Base-by-base conservation (phyloP, 2,113 vertebrate species). In the Fregetta grallaria region DNA sequence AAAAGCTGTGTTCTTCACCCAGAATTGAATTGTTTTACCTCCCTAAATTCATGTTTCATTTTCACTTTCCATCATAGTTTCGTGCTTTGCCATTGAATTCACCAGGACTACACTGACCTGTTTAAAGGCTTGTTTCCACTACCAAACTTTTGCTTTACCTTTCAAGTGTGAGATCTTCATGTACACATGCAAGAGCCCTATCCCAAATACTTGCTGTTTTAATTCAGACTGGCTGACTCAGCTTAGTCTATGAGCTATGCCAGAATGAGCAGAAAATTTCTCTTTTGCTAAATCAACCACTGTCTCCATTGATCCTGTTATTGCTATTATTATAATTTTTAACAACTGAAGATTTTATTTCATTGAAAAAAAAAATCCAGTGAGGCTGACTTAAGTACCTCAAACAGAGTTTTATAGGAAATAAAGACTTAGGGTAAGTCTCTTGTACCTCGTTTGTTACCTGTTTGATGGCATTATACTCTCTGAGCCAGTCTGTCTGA, bases 51-150 rank as follows among this genome's bases (percentile, higher is more conserved):
- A 9, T 65, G 25, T 56, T 68, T 30, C 13, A 44, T 73, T 16
- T 83, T 90, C 36, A 73, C 9, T 76, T 95, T 62, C 27, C 15
- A 19, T 78, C 49, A 42, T 30, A 65, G 38, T 38, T 44, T 72
- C 34, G 29, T 34, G 14, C 15, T 75, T 91, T 45, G 38, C 26
- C 9, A 42, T 56, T 87, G 36, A 68, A 14, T 86, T 96, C 29
- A 25, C 22, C 12, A 4, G 18, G 26, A 76, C 13, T 59, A 58
- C 22, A 58, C 17, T 0, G 0, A 65, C 3, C 17, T 55, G 15
- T 68, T 79, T 56, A 25, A 93, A 82, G 30, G 1, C 15, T 77
- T n/a, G 4, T 29, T 74, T 84, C 19, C 7, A 34, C 22, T 42
- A 45, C 9, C 15, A 79, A 32, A 68, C 30, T 81, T 84, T n/a